phyloP scores from a whole-genome alignment of 2,797 vertebrate genomes.

The Typhlichthys eigenmanni region DNA sequence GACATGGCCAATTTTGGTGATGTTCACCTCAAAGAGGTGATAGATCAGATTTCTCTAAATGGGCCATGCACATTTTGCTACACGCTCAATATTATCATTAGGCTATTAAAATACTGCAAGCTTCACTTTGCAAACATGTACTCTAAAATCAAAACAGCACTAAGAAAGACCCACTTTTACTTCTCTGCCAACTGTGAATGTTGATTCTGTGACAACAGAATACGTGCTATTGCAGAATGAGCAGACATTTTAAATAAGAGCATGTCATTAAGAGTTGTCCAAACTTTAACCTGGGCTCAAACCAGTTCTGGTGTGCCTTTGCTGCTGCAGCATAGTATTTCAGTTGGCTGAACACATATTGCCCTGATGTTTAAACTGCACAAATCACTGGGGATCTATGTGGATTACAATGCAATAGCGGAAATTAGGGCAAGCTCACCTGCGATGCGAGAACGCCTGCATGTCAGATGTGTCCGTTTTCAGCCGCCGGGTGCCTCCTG shows the following conservation, averaged over 20 bases:
- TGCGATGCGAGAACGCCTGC: conserved; percentile 38
- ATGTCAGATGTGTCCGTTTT: conserved; percentile 25
- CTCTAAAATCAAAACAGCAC: neutral
- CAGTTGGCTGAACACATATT: neutral
- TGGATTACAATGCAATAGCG: conserved; percentile 8
- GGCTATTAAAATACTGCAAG: neutral
- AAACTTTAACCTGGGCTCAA: too few relatives aligned
- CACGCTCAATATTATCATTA: neutral
- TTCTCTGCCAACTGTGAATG: neutral
- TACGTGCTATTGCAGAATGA: too few relatives aligned
- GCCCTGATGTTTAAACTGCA: neutral
- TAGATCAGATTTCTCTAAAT: conserved; percentile 36
- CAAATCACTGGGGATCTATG: neutral
- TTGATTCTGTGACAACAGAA: too few relatives aligned
- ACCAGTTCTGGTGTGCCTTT: too few relatives aligned
- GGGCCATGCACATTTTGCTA: conserved; percentile 20
- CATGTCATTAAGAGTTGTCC: too few relatives aligned
- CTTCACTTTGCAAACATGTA: neutral
- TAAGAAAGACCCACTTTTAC: neutral
- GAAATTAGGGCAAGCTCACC: conserved; percentile 54
- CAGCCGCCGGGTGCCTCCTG: conserved; percentile 11
- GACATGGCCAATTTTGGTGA: conserved; percentile 62
- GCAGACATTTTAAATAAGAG: too few relatives aligned
- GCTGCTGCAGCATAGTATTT: conserved; percentile 14
- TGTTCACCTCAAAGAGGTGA: conserved; percentile 48